phyloP scores from a whole-genome alignment of 2,888 invertebrate genomes.

The Ectobius pallidus region DNA sequence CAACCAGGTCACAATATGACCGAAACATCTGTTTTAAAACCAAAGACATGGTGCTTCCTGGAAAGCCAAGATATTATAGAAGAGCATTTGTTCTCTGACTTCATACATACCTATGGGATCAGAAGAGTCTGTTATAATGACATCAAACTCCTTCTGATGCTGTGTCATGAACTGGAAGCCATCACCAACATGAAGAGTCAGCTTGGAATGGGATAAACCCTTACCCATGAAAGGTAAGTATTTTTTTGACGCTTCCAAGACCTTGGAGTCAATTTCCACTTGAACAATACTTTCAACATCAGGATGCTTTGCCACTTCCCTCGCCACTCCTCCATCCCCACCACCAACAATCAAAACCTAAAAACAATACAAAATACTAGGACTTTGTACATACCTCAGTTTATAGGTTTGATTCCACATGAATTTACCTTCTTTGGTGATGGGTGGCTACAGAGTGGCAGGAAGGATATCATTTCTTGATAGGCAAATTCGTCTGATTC shows the following conservation, averaged over 20 bases:
- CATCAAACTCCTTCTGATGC: slow-evolving; percentile 86
- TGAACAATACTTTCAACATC: slow-evolving; percentile 81
- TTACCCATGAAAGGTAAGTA: slow-evolving; percentile 90
- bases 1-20: no score
- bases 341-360: slow-evolving; percentile 93
- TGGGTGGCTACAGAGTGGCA: slow-evolving; percentile 90
- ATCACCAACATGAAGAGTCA: slow-evolving; percentile 85
- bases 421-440: slow-evolving; percentile 77
- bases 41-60: no score
- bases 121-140: slow-evolving; percentile 97
- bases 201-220: slow-evolving; percentile 83
- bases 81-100: no score
- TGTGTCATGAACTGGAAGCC: slow-evolving; percentile 94
- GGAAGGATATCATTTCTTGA: slow-evolving; percentile 97
- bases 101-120: slow-evolving; percentile 90
- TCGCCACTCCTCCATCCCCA: slow-evolving; percentile 96
- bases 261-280: slow-evolving; percentile 95
- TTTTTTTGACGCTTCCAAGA: slow-evolving; percentile 87
- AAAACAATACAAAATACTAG: no score
- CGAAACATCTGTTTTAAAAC: no score
- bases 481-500: slow-evolving; percentile 96
- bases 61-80: no score
- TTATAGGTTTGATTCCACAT: no score
- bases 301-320: slow-evolving; percentile 94
- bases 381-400: background rate